Evolutionary conservation across 2,888 invertebrate species (phyloP), one percentile per base, ranked within the genome.

Genomic region (Acholoe squamosa): DNA sequence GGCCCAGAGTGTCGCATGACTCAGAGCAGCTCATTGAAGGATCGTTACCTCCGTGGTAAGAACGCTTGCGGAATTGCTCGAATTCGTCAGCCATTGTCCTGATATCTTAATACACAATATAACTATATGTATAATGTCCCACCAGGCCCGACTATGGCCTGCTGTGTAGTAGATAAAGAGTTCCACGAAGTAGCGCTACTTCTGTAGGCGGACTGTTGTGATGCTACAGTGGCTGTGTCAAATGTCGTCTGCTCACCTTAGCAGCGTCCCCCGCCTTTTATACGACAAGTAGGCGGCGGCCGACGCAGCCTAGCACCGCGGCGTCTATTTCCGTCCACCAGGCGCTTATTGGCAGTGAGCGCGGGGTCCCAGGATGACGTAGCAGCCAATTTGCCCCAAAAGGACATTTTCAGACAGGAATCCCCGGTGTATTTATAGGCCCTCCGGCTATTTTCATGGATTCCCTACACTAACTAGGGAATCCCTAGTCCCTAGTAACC

Each of bases 11-110:
- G 54, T 56, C 28, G 19, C 54, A 86, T 5, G 54, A 54, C 28
- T 86, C 56, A 12, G 52, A 52, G 56, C n/a, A 54, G 25, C 28
- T 22, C 25, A 54, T 51, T 0, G 0, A 14, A 3, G 33, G 16
- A 28, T 86, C 86, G 52, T 54, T 52, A n/a, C 86, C 86, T 54
- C 86, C 86, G 25, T 86, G 86, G 86, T 86, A 86, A 3, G 86
- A 86, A 0, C 86, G 52, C 56, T 86, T 86, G 31, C 86, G 52
- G 86, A 86, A 86, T 28, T 54, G 56, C 56, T 86, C 86, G 25
- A 86, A 86, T 54, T 86, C 86, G 25, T 86, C 86, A 54, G 54
- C 86, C 86, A 86, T 86, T 0, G 0, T 80, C 0, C 5, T 22
- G 80, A 33, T 22, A 10, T 14, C 12, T 5, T n/a, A 3, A 61